phyloP scores from a whole-genome alignment of 1,140 invertebrate species.

The Cylas formicarius region DNA sequence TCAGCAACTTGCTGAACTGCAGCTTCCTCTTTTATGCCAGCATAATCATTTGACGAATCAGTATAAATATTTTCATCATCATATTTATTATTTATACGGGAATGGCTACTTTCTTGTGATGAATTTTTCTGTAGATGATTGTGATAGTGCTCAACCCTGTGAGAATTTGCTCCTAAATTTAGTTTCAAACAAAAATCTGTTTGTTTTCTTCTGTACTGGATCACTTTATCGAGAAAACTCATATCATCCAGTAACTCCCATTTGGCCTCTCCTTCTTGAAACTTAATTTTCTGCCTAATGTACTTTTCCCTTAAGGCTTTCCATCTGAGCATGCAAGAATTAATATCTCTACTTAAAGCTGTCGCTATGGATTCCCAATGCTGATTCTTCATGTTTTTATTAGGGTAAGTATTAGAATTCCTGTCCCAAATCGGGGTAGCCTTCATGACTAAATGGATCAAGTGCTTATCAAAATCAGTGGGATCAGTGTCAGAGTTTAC shows the following conservation, averaged over 20 bases:
- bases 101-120: too few species aligned
- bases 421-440: slow-evolving; percentile 28
- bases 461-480: slow-evolving; percentile 23
- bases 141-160: too few species aligned
- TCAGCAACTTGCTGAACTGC: slow-evolving; percentile 21
- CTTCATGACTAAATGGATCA: slow-evolving; percentile 26
- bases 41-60: slow-evolving; percentile 24
- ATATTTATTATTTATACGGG: too few species aligned
- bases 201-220: slow-evolving; percentile 28
- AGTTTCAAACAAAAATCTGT: slow-evolving; percentile 6
- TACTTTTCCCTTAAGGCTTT: slow-evolving; percentile 33
- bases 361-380: slow-evolving; percentile 25
- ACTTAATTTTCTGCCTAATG: slow-evolving; percentile 31
- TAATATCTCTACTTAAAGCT: slow-evolving; percentile 21
- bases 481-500: slow-evolving; percentile 14
- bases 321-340: slow-evolving; percentile 28
- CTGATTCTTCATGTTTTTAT: slow-evolving; percentile 25
- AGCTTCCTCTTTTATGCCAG: slow-evolving; percentile 19
- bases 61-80: slow-evolving; percentile 20
- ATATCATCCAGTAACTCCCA: slow-evolving; percentile 31
- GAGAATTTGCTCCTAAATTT: too few species aligned
- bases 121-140: too few species aligned
- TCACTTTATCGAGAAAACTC: slow-evolving; percentile 29
- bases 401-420: slow-evolving; percentile 27
- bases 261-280: slow-evolving; percentile 25